Base-by-base conservation (phyloP, 2,888 invertebrate species). In the Nymphalis urticae region DNA sequence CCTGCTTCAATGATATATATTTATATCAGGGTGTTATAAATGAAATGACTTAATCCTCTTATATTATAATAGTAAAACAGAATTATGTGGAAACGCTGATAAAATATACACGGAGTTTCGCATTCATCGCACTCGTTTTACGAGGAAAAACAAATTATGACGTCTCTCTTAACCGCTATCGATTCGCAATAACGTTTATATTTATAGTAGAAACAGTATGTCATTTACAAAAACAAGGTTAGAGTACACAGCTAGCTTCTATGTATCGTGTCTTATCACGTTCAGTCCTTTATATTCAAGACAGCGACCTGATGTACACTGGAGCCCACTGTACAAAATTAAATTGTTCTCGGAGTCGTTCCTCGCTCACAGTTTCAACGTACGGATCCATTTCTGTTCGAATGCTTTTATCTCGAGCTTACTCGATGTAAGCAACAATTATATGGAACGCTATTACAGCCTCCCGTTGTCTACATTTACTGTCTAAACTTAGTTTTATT, bases 371-470 rank as follows among this genome's bases (percentile, higher is more conserved):
- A 62, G 58, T 62, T 69, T 54, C 64, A 70, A 48, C 69, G 68
- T 68, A 63, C 64, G 67, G 64, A 67, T 72, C 67, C 72, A 72
- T 72, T 72, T 72, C 65, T 69, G 54, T 62, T 65, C 68, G 65
- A 59, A 70, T 72, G 72, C 72, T 72, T 72, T 72, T 72, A 68
- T 72, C 69, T 72, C 67, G 65, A 65, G 69, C 69, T 69, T 65
- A 68, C 68, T 72, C 64, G 64, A 72, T 69, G 72, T 69, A 67
- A 69, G 69, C 67, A 69, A 69, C 59, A 66, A 72, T 69, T 64
- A 72, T 69, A 69, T 64, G 54, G 56, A 65, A 72, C 53, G 68
- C 63, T 68, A 63, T 68, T 62, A 72, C 16, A 61, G 58, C 58
- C 48, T 59, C 48, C 62, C 62, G 47, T 65, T 42, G 21, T 54